Conservation (phyloP, 2,888 invertebrate species). For the Mesopsocus fuscifrons region DNA sequence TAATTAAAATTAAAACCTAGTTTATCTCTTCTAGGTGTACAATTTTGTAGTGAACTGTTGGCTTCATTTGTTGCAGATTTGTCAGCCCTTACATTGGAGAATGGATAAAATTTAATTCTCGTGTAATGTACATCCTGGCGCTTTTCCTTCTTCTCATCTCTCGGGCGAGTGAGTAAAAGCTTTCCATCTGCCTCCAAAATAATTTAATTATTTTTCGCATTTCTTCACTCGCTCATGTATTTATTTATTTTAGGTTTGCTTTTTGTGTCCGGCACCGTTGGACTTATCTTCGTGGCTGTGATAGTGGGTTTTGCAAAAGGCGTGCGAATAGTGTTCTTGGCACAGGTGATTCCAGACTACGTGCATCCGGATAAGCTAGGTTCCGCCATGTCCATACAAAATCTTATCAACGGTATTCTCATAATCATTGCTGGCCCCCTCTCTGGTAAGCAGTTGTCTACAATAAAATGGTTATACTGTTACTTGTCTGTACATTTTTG, state of each 20-base stretch:
- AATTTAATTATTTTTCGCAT: too few species aligned
- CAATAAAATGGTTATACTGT: too few species aligned
- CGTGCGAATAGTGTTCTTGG: constrained; percentile 46
- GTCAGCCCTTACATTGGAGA: constrained; percentile 46
- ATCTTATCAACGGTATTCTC: constrained; percentile 40
- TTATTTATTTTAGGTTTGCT: background rate
- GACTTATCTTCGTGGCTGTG: constrained; percentile 31
- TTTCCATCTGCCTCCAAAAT: too few species aligned
- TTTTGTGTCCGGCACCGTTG: background rate
- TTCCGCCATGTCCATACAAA: constrained; percentile 48
- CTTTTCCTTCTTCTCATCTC: constrained; percentile 36
- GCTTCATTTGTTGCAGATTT: constrained; percentile 31
- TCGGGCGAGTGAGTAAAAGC: constrained; percentile 42
- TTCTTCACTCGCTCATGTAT: background rate
- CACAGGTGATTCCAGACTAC: constrained; percentile 44
- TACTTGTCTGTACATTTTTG: too few species aligned
- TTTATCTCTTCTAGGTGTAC: too few species aligned
- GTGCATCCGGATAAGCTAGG: constrained; percentile 45
- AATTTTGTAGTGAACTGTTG: too few species aligned
- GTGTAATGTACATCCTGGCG: constrained; percentile 42
- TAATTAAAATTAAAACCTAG: too few species aligned
- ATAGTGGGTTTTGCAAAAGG: constrained; percentile 48
- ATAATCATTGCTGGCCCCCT: constrained; percentile 16
- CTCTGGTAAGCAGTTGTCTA: constrained; percentile 15
- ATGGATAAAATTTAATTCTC: constrained; percentile 36